These are phyloP conservation scores for Maconellicoccus hirsutus DNA, from an alignment of 1,140 invertebrate genomes.

Conservation along the genomic window DNA sequence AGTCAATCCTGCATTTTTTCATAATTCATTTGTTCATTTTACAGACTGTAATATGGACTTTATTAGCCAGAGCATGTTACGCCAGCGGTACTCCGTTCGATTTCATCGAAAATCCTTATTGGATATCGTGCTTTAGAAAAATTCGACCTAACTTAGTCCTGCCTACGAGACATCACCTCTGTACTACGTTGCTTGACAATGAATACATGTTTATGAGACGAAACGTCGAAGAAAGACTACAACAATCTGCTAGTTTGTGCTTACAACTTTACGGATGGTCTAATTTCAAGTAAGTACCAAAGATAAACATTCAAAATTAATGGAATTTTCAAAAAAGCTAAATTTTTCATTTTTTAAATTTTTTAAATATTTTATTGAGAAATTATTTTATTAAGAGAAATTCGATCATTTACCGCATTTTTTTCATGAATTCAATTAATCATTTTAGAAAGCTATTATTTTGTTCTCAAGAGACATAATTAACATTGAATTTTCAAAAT, in stretches of 20 bases:
- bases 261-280: conserved; percentile 33
- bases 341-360: too few species aligned
- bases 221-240: not conserved
- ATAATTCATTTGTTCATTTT: not conserved
- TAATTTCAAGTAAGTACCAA: conserved; percentile 29
- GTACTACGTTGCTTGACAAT: conserved; percentile 26
- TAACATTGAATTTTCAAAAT: too few species aligned
- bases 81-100: conserved; percentile 26
- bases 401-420: too few species aligned
- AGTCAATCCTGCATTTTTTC: not conserved
- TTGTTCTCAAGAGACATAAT: too few species aligned
- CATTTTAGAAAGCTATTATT: too few species aligned
- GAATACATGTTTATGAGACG: conserved; percentile 22
- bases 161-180: conserved; percentile 25
- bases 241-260: conserved; percentile 12
- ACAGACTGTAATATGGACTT: not conserved
- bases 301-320: too few species aligned
- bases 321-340: too few species aligned
- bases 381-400: too few species aligned
- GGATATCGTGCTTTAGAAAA: conserved; percentile 28
- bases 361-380: too few species aligned
- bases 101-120: conserved; percentile 28
- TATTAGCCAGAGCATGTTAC: conserved; percentile 26
- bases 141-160: conserved; percentile 24
- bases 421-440: too few species aligned